These are phyloP conservation scores for Gavia stellata DNA, from an alignment of 2,113 vertebrate genomes.

Conservation along the genomic window DNA sequence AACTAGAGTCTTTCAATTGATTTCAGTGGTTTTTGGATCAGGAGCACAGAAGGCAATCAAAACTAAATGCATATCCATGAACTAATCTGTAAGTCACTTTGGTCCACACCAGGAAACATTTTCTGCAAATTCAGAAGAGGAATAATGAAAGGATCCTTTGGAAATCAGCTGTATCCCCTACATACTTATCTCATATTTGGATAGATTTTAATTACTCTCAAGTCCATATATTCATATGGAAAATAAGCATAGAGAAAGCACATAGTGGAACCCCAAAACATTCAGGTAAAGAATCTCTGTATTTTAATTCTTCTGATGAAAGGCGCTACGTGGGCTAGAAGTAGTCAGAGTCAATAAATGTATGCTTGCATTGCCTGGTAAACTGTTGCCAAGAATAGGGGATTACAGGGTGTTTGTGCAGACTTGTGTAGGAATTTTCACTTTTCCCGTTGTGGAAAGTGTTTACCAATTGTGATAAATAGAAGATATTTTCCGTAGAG, in stretches of 20 bases:
- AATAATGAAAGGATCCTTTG: neutral
- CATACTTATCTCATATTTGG: neutral
- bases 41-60: neutral
- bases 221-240: neutral
- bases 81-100: neutral
- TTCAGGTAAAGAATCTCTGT: neutral
- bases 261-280: neutral
- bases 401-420: neutral
- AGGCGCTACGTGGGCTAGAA: accelerated
- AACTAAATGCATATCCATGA: neutral
- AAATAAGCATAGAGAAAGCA: neutral
- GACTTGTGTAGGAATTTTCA: neutral
- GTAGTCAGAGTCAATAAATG: neutral
- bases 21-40: neutral
- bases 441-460: neutral
- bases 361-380: neutral
- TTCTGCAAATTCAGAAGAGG: neutral
- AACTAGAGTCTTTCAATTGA: neutral
- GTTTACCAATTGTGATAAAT: neutral
- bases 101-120: neutral
- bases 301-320: neutral
- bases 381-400: neutral
- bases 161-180: accelerated
- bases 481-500: neutral
- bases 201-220: neutral